Percentiles rank a stretch among this genome's conserved stretches.
Evolutionary conservation across 2,113 vertebrate genomes (phyloP).

Genomic region (Micronycteris hirsuta): DNA sequence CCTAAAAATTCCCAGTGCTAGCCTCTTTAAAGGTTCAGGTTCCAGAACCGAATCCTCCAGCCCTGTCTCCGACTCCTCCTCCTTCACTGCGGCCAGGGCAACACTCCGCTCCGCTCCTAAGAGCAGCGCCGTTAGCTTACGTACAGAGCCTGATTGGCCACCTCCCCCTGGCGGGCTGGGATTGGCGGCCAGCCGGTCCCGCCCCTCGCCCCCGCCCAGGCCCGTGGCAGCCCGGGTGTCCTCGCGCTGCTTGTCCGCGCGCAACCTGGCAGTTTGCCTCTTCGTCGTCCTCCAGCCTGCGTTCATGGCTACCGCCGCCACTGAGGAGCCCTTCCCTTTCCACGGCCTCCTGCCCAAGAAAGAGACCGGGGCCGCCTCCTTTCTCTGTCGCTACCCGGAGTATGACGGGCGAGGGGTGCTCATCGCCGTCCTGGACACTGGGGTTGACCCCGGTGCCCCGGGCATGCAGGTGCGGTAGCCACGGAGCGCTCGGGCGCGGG

Average conservation of each 20-base stretch:
- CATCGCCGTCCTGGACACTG: conserved; percentile 94
- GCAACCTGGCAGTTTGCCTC: conserved; percentile 19
- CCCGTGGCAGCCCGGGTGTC: not conserved
- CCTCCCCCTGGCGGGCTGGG: not conserved
- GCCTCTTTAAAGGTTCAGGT: not conserved
- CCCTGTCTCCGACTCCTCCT: not conserved
- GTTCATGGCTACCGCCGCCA: conserved; percentile 88
- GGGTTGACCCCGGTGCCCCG: conserved; percentile 96
- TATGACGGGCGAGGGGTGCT: conserved; percentile 94
- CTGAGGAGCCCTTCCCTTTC: conserved; percentile 93
- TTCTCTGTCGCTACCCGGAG: conserved; percentile 91
- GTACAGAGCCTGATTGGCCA: not conserved
- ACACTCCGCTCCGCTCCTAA: accelerated
- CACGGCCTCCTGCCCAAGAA: conserved; percentile 97
- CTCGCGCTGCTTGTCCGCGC: not conserved
- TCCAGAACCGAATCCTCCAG: not conserved
- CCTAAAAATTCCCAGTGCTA: accelerated
- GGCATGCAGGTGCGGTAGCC: conserved; percentile 92
- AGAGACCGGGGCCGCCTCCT: conserved; percentile 94
- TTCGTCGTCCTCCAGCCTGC: not conserved
- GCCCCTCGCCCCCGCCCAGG: not conserved
- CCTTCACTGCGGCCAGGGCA: not conserved
- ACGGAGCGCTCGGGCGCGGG: not conserved
- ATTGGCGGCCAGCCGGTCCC: conserved; percentile 25
- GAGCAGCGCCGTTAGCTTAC: conserved; percentile 36